Evolutionary conservation across 1,140 invertebrate genomes (phyloP).

Genomic region (Megathymus violae): DNA sequence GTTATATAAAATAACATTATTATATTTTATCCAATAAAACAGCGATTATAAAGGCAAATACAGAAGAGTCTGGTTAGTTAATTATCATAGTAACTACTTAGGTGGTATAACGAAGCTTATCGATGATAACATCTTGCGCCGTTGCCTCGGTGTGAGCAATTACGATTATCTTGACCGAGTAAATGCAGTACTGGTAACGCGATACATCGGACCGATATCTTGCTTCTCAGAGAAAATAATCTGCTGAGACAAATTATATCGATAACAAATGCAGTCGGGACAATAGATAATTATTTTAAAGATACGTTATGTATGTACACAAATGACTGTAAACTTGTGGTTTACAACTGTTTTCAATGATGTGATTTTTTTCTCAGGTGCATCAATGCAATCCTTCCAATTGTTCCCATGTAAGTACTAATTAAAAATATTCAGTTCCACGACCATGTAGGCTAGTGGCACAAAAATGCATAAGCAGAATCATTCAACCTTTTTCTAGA

Average conservation of each 20-base stretch:
- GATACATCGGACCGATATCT: conserved; percentile 11
- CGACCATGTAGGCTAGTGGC: background rate
- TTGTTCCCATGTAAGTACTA: background rate
- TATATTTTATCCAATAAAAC: too few species aligned
- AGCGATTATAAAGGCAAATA: too few species aligned
- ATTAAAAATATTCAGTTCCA: background rate
- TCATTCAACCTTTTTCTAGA: too few species aligned
- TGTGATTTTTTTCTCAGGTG: background rate
- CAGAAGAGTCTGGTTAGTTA: conserved; percentile 11
- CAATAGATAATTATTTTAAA: too few species aligned
- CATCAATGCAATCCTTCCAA: background rate
- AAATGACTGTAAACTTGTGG: too few species aligned
- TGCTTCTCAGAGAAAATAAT: background rate
- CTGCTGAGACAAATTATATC: background rate
- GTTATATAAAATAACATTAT: too few species aligned
- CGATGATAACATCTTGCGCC: conserved; percentile 27
- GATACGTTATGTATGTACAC: too few species aligned
- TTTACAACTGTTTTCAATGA: too few species aligned
- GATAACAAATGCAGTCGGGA: too few species aligned
- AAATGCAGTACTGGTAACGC: conserved; percentile 23
- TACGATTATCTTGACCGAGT: conserved; percentile 32
- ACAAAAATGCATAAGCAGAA: background rate
- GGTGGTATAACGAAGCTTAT: conserved; percentile 20
- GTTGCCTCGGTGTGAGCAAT: conserved; percentile 27
- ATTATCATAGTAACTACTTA: background rate